A percentile compares a stretch with the other conserved stretches of the same genome.
Evolutionary conservation across 2,113 vertebrate species (phyloP).

Genomic region (Eclectus roratus): DNA sequence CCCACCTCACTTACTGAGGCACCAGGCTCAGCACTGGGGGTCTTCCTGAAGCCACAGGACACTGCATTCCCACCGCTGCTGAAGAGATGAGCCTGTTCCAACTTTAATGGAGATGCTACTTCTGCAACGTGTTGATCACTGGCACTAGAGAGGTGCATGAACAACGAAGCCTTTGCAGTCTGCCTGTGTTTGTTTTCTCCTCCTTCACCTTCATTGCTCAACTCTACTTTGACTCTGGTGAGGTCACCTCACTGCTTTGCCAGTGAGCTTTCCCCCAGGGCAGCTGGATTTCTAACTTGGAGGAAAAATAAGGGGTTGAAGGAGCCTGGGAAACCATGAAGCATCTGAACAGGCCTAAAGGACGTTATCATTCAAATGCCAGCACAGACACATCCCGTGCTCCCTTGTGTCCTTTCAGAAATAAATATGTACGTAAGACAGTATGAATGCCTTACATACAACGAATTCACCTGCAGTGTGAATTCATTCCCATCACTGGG

Average conservation of each 20-base stretch:
- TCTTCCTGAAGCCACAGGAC: neutral
- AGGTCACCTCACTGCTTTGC: neutral
- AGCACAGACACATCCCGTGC: neutral
- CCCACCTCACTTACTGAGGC: rapidly evolving
- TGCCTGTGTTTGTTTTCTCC: neutral
- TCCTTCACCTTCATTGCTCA: neutral
- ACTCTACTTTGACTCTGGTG: neutral
- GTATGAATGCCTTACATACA: neutral
- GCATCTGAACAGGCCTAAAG: neutral
- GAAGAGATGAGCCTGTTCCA: neutral
- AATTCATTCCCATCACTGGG: neutral
- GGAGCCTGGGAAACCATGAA: neutral
- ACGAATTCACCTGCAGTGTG: neutral
- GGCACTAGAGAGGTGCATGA: neutral
- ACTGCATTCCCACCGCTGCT: rapidly evolving
- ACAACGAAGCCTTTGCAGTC: neutral
- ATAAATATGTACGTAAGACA: rapidly evolving
- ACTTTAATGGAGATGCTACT: rapidly evolving
- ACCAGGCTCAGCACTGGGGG: neutral
- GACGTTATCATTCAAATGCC: neutral
- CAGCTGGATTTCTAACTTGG: neutral
- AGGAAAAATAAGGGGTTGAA: neutral
- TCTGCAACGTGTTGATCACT: rapidly evolving
- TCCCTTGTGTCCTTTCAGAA: neutral
- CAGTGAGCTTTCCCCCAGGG: neutral